Percentiles rank a stretch among this genome's conserved stretches.
phyloP scores from a whole-genome alignment of 2,888 invertebrate genomes.

The Pegoplata infirma region DNA sequence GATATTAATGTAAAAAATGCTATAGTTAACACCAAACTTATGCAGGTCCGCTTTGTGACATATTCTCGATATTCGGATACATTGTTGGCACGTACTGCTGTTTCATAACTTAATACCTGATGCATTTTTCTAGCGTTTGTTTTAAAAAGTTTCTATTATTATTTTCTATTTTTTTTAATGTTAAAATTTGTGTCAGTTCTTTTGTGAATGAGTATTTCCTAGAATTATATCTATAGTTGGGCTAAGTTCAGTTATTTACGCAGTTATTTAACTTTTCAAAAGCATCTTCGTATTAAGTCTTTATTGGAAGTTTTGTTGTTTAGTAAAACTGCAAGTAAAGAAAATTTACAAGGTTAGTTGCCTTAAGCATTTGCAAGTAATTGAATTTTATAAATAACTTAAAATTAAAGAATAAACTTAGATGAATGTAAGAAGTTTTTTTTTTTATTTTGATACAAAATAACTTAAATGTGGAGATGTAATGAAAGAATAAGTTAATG shows the following conservation, averaged over 20 bases:
- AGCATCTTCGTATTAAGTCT: conserved; percentile 45
- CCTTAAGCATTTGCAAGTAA: not conserved
- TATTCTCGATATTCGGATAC: conserved; percentile 76
- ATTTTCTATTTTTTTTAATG: not conserved
- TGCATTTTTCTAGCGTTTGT: conserved; percentile 70
- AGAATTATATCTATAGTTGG: conserved; percentile 5
- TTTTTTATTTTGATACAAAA: too few species aligned
- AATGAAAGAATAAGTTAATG: not conserved
- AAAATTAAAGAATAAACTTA: too few species aligned
- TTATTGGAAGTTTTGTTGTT: conserved; percentile 43
- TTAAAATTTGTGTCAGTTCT: conserved; percentile 30
- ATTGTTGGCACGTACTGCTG: conserved; percentile 76
- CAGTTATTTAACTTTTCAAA: conserved; percentile 25
- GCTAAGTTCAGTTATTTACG: conserved; percentile 19
- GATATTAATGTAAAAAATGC: conserved; percentile 77
- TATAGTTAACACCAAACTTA: conserved; percentile 75
- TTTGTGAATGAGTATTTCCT: conserved; percentile 18
- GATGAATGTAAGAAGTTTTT: too few species aligned
- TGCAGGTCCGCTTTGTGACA: conserved; percentile 76
- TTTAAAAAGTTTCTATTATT: conserved; percentile 3
- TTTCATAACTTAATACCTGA: conserved; percentile 78
- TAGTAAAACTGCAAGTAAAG: conserved; percentile 24
- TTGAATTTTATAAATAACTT: not conserved
- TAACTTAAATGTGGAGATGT: too few species aligned
- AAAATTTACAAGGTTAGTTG: not conserved